A percentile compares a stretch with the other conserved stretches of the same genome.
These are phyloP conservation scores for Drosophila funebris DNA, from an alignment of 1,140 invertebrate species.

Conservation along the genomic window DNA sequence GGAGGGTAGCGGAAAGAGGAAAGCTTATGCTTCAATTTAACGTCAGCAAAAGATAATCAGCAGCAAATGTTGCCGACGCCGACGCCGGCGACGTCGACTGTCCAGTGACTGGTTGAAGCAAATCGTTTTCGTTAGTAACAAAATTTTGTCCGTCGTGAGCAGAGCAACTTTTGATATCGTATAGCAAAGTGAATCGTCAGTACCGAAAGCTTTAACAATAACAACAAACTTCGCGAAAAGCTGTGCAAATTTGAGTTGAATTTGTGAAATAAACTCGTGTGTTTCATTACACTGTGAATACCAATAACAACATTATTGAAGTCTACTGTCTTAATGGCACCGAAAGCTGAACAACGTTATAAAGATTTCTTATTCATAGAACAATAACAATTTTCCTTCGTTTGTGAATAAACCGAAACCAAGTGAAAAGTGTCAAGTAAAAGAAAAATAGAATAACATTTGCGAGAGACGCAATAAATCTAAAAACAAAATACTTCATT, in stretches of 20 bases:
- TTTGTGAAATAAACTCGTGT: conserved; percentile 61
- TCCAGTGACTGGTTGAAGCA: conserved; percentile 41
- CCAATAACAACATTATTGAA: not conserved
- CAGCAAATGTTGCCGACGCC: conserved; percentile 31
- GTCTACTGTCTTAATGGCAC: conserved; percentile 73
- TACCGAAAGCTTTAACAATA: conserved; percentile 30
- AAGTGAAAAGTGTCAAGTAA: conserved; percentile 21
- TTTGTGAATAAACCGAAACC: conserved; percentile 34
- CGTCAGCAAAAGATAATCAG: conserved; percentile 45
- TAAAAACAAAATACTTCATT: conserved; percentile 19
- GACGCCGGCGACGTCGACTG: conserved; percentile 4
- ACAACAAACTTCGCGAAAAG: conserved; percentile 37
- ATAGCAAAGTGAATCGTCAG: conserved; percentile 15
- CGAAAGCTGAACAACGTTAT: conserved; percentile 62
- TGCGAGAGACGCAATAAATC: conserved; percentile 62
- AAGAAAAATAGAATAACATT: conserved; percentile 27
- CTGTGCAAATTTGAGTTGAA: conserved; percentile 56
- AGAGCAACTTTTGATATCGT: conserved; percentile 62
- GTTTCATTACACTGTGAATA: conserved; percentile 22
- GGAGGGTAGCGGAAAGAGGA: not conserved
- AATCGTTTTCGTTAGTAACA: conserved; percentile 64
- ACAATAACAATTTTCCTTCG: conserved; percentile 54
- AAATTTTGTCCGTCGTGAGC: conserved; percentile 67
- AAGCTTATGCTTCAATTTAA: conserved; percentile 2
- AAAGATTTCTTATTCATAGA: conserved; percentile 79